Conservation (phyloP, 2,113 vertebrate species). For the Oncorhynchus keta region DNA sequence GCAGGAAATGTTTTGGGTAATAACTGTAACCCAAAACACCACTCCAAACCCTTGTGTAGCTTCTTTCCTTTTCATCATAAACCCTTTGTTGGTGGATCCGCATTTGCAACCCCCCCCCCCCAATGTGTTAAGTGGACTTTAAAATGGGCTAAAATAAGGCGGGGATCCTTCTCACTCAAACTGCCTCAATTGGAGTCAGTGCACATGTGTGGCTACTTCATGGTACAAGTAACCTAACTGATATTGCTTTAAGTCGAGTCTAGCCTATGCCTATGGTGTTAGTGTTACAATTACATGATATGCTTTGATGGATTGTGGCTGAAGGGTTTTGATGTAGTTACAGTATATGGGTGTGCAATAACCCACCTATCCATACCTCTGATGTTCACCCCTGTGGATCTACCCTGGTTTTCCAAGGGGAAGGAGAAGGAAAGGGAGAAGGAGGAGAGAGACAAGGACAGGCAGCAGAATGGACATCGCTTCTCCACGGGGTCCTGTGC, state of each 20-base stretch:
- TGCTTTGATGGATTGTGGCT: no score
- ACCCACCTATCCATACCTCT: neutral
- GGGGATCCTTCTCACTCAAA: neutral
- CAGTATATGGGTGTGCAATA: neutral
- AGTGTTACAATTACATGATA: no score
- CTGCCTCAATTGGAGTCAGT: neutral
- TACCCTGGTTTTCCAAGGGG: constrained; percentile 73
- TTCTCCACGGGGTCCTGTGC: constrained; percentile 80
- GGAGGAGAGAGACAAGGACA: constrained; percentile 81
- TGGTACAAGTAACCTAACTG: neutral
- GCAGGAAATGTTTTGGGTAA: constrained; percentile 53
- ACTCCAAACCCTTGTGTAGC: constrained; percentile 16
- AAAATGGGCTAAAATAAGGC: neutral
- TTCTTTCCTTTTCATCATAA: constrained; percentile 64
- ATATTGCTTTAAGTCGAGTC: neutral
- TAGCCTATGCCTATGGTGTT: no score
- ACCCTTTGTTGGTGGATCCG: constrained; percentile 52
- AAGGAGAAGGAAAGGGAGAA: constrained; percentile 88
- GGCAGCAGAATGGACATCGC: constrained; percentile 78
- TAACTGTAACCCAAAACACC: constrained; percentile 43
- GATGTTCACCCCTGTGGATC: constrained; percentile 32
- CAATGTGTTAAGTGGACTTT: neutral
- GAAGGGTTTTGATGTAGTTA: neutral
- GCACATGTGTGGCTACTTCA: neutral
- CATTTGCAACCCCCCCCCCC: constrained; percentile 26